Conservation (phyloP, 2,113 vertebrate species). For the Hypanus sabinus region DNA sequence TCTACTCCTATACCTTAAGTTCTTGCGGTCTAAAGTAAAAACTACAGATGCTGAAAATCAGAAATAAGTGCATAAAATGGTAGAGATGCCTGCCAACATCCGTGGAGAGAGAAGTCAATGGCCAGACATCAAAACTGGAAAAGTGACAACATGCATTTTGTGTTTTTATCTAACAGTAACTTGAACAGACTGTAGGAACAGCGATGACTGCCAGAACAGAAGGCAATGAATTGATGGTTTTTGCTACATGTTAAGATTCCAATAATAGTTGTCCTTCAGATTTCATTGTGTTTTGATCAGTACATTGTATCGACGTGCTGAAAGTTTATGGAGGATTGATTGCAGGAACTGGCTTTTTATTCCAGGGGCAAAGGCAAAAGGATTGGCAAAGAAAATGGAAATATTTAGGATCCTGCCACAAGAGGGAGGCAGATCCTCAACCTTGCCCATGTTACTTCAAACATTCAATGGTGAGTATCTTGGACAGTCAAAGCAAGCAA, state of each 20-base stretch:
- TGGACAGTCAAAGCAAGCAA: too few species aligned
- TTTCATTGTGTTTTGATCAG: background rate
- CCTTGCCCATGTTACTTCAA: background rate
- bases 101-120: too few species aligned
- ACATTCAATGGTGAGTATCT: too few species aligned
- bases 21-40: too few species aligned
- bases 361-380: background rate
- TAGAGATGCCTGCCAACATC: too few species aligned
- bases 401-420: background rate
- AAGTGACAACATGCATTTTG: too few species aligned
- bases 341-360: background rate
- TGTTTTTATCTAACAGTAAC: background rate
- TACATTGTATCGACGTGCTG: background rate
- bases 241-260: background rate
- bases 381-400: background rate
- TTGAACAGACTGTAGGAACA: background rate
- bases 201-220: background rate
- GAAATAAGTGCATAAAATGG: too few species aligned
- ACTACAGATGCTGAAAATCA: too few species aligned
- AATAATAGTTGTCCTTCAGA: background rate
- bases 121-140: too few species aligned
- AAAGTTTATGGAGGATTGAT: too few species aligned
- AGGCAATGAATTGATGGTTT: background rate
- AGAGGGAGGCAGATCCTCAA: background rate
- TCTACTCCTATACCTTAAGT: too few species aligned